phyloP scores from a whole-genome alignment of 2,888 invertebrate species.

The Allolobophora icterica region DNA sequence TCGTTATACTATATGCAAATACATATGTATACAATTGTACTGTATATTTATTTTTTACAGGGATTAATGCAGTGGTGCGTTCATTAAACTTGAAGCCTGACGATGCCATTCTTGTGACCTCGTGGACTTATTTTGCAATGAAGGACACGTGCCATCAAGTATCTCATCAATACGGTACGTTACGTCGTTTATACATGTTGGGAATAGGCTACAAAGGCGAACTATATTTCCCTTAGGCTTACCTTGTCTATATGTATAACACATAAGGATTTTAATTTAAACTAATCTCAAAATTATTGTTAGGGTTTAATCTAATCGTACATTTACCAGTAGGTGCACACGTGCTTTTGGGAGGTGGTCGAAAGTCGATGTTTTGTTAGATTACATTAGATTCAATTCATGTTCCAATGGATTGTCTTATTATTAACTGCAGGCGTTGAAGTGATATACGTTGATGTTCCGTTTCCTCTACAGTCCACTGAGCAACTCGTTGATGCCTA shows the following conservation, averaged over 20 bases:
- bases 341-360: too few relatives aligned
- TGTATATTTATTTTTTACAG: constrained; percentile 34
- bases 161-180: not conserved
- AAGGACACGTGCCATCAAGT: constrained; percentile 31
- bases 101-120: constrained; percentile 45
- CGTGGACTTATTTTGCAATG: constrained; percentile 45
- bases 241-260: not conserved
- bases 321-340: too few relatives aligned
- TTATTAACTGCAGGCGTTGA: constrained; percentile 23
- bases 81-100: constrained; percentile 37
- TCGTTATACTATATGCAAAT: too few relatives aligned
- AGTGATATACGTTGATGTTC: constrained; percentile 21
- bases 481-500: constrained; percentile 32
- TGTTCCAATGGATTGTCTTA: not conserved
- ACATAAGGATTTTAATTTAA: not conserved
- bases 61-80: constrained; percentile 43
- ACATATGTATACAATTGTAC: too few relatives aligned
- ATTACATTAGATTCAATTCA: too few relatives aligned
- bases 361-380: too few relatives aligned
- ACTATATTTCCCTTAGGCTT: too few relatives aligned
- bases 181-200: not conserved
- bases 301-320: too few relatives aligned
- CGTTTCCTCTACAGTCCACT: constrained; percentile 30
- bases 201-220: not conserved
- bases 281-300: not conserved